phyloP scores from a whole-genome alignment of 2,797 vertebrate species.

The Sebastes iracundus region DNA sequence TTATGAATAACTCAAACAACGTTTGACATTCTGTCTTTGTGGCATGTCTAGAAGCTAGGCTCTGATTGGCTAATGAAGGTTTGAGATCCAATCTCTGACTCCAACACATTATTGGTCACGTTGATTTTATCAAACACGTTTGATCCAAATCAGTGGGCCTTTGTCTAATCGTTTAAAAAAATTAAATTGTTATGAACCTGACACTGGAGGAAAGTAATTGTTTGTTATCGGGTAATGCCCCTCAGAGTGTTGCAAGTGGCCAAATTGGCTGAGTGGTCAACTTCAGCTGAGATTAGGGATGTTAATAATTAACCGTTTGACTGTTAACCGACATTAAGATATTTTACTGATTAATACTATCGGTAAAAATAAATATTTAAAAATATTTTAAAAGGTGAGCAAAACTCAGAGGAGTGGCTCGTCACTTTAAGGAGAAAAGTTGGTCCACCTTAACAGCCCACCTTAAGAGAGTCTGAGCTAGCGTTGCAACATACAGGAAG shows the following conservation, averaged over 20 bases:
- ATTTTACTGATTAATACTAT: too few species aligned
- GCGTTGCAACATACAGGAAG: too few species aligned
- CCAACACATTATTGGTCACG: not conserved
- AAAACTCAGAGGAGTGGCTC: too few species aligned
- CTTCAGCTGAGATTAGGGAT: not conserved
- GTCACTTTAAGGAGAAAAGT: too few species aligned
- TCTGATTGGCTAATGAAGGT: not conserved
- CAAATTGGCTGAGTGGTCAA: not conserved
- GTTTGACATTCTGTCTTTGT: not conserved
- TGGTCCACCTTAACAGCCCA: too few species aligned
- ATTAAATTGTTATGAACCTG: not conserved
- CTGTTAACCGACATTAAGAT: too few species aligned
- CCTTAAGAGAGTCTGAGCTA: too few species aligned
- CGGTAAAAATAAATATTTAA: too few species aligned
- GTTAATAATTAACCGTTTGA: too few species aligned
- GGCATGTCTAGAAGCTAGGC: not conserved
- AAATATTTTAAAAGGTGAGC: too few species aligned
- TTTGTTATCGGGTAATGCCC: not conserved
- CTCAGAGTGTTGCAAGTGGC: too few species aligned
- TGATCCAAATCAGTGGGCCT: not conserved
- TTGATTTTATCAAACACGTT: not conserved
- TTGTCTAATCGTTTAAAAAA: not conserved
- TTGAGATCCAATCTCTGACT: not conserved
- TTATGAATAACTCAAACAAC: not conserved
- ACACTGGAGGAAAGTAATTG: too few species aligned